A percentile compares a stretch with the other conserved stretches of the same genome.
Conservation (phyloP, 2,888 invertebrate genomes). For the Cheilosia pagana region DNA sequence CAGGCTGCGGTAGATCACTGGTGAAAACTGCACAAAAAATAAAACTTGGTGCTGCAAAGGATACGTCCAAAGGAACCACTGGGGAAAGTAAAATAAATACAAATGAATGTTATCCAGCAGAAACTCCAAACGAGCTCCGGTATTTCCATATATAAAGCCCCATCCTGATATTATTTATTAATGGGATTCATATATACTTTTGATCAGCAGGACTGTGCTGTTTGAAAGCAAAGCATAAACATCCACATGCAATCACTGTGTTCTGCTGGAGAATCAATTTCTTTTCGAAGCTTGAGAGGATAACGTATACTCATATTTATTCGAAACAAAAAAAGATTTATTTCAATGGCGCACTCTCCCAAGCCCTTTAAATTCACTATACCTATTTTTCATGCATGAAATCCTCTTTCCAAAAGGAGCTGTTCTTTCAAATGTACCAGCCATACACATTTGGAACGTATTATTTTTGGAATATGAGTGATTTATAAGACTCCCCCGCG, state of each 20-base stretch:
- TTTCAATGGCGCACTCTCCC: background rate
- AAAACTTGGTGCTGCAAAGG: no score
- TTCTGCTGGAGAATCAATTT: background rate
- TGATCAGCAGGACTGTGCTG: background rate
- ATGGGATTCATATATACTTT: conserved; percentile 1
- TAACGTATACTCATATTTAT: background rate
- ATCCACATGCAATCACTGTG: background rate
- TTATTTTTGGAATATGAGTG: background rate
- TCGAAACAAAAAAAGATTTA: background rate
- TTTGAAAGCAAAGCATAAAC: no score
- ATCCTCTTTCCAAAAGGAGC: background rate
- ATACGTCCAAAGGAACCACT: no score
- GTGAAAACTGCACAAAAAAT: no score
- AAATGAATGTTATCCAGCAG: background rate
- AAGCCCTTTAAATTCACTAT: background rate
- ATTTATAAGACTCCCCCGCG: no score
- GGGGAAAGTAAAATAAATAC: no score
- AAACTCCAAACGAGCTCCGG: background rate
- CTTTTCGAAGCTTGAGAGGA: background rate
- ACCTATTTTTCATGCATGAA: background rate
- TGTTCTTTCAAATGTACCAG: background rate
- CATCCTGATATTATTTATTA: background rate
- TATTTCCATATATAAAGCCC: background rate
- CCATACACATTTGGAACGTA: background rate
- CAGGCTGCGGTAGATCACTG: no score